These are phyloP conservation scores for Holacanthella duospinosa DNA, from an alignment of 2,888 invertebrate species.

Conservation along the genomic window DNA sequence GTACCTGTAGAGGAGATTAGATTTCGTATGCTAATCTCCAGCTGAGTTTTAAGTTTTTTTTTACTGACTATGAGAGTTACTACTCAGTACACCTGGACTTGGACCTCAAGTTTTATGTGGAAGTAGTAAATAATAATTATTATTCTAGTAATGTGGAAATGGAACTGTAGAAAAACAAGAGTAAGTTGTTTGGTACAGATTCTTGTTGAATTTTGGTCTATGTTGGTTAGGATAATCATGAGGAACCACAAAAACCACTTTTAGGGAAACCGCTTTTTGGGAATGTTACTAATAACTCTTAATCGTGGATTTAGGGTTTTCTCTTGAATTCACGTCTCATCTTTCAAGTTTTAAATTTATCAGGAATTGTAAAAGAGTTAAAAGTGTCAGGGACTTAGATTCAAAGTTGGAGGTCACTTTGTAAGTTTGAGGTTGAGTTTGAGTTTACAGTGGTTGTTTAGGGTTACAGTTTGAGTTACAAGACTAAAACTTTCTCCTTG, in stretches of 20 bases:
- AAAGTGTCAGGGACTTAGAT: background rate
- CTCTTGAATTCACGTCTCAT: background rate
- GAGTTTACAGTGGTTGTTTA: background rate
- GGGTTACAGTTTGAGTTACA: too few relatives aligned
- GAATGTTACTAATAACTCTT: background rate
- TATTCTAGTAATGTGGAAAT: too few relatives aligned
- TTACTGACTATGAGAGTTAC: too few relatives aligned
- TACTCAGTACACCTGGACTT: too few relatives aligned
- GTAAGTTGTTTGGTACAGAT: background rate
- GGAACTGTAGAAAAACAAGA: too few relatives aligned
- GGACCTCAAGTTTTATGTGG: too few relatives aligned
- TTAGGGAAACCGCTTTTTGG: background rate
- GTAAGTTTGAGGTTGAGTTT: background rate
- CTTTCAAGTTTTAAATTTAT: background rate
- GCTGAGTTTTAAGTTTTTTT: too few relatives aligned
- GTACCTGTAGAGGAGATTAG: too few relatives aligned
- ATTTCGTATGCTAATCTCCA: too few relatives aligned
- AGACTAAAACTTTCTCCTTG: too few relatives aligned
- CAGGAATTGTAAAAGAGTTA: background rate
- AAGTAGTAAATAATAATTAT: too few relatives aligned
- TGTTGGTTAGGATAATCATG: background rate
- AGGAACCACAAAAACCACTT: background rate
- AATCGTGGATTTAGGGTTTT: background rate
- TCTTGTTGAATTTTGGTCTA: background rate
- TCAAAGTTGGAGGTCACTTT: background rate